Percentiles rank a stretch among this genome's conserved stretches.
Evolutionary conservation across 1,140 invertebrate species (phyloP).

Genomic region (Orussus abietinus): DNA sequence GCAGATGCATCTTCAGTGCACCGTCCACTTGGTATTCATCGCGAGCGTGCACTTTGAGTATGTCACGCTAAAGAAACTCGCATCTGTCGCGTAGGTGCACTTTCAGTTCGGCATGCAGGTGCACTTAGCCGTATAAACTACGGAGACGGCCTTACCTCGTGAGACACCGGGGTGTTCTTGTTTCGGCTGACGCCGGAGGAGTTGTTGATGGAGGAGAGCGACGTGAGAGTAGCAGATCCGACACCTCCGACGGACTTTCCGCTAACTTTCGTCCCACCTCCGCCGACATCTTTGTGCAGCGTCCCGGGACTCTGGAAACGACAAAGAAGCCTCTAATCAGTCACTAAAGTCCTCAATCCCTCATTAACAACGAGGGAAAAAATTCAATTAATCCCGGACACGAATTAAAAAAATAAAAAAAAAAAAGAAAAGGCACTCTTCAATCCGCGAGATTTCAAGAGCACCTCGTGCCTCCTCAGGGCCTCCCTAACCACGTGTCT

Average conservation of each 20-base stretch:
- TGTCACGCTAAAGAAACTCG: no score
- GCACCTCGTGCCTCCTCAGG: conserved; percentile 10
- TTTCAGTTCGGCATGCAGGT: no score
- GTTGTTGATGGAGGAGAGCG: conserved; percentile 50
- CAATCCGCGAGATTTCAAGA: conserved; percentile 17
- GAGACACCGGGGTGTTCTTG: conserved; percentile 46
- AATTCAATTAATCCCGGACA: conserved; percentile 6
- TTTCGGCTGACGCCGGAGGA: conserved; percentile 45
- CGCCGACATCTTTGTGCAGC: conserved; percentile 52
- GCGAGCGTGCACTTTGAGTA: no score
- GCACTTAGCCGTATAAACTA: neutral
- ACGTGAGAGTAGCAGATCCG: conserved; percentile 49
- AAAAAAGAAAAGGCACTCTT: conserved; percentile 9
- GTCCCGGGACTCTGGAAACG: conserved; percentile 52
- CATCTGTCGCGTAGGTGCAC: no score
- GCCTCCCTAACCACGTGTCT: conserved; percentile 28
- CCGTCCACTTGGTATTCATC: no score
- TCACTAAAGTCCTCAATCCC: no score
- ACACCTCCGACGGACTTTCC: conserved; percentile 48
- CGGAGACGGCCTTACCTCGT: conserved; percentile 40
- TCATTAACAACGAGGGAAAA: no score
- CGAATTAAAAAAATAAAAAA: conserved; percentile 8
- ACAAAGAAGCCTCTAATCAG: conserved; percentile 20
- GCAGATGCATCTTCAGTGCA: no score
- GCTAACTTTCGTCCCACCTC: conserved; percentile 50